Evolutionary conservation across 1,140 invertebrate species (phyloP), one percentile per base, ranked within the genome.

Genomic region (Propsilocerus akamusi): DNA sequence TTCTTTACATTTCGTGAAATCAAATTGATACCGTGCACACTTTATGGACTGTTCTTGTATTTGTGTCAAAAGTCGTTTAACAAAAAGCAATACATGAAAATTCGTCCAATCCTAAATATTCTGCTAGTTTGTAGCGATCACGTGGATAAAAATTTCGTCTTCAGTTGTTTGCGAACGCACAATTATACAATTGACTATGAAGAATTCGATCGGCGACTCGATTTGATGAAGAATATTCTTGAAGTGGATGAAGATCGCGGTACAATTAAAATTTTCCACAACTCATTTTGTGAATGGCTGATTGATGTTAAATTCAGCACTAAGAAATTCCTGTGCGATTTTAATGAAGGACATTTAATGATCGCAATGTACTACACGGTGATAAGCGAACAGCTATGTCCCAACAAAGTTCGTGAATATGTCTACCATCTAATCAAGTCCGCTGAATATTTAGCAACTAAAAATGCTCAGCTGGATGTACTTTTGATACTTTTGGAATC

Each of bases 241-340:
- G 67, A 68, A 26, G 65, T 68, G 57, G 72, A 76, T 54, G 58
- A 64, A 1, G 61, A 63, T 3, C 66, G 74, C 6, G 78, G 78
- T 1, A 77, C 76, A 23, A 68, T 89, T 49, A 78, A 82, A 54
- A 69, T 90, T 3, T 89, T 92, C 64, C 89, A 93, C 64, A 83
- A 86, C 59, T 93, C 88, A 52, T 96, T 96, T 64, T 82, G 89
- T 7, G 86, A 91, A 59, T 97, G 92, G 92, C 65, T 97, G 34
- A 67, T 90, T 22, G 92, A 97, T 67, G 91, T 96, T 0, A 97
- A 97, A 67, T 91, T 96, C 59, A 95, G 91, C 61, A 96, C 92
- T 10, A 85, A 90, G 55, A 89, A 91, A 57, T 97, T 91, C 64
- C 69, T 96, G 34, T 95, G 91, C 62, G 80, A 82, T 52, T 81